Evolutionary conservation across 2,888 invertebrate genomes (phyloP).

Genomic region (Drosophila mercatorum): DNA sequence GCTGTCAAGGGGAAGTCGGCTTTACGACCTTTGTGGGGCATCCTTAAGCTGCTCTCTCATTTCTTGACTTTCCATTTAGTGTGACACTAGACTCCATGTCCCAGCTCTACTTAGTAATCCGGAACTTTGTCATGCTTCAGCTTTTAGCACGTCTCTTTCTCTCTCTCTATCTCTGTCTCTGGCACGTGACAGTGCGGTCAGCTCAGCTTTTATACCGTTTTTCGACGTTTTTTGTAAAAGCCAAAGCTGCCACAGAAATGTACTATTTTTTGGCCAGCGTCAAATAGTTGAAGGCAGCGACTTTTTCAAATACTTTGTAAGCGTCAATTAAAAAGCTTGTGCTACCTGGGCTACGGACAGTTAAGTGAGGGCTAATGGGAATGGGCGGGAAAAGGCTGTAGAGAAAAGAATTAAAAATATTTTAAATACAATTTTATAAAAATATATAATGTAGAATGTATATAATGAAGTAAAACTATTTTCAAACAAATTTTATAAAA

Average conservation of each 20-base stretch:
- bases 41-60: conserved; percentile 40
- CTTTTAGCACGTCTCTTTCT: conserved; percentile 28
- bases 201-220: conserved; percentile 2
- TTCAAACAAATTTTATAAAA: no score
- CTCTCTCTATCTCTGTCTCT: background rate
- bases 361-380: background rate
- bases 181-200: conserved; percentile 53
- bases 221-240: background rate
- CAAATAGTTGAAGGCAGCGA: background rate
- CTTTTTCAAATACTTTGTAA: conserved; percentile 1
- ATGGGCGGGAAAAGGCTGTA: background rate
- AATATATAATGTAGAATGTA: background rate
- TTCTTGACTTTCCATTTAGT: conserved; percentile 38
- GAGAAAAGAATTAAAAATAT: background rate
- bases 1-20: conserved; percentile 27
- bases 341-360: background rate
- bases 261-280: conserved; percentile 8
- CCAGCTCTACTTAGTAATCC: conserved; percentile 23
- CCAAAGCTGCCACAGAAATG: conserved; percentile 2
- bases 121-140: conserved; percentile 33
- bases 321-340: background rate
- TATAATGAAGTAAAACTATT: no score
- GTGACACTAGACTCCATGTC: conserved; percentile 9
- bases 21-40: conserved; percentile 41
- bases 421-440: background rate